Base-by-base conservation (phyloP, 2,888 invertebrate species). In the Drosophila gaucha region DNA sequence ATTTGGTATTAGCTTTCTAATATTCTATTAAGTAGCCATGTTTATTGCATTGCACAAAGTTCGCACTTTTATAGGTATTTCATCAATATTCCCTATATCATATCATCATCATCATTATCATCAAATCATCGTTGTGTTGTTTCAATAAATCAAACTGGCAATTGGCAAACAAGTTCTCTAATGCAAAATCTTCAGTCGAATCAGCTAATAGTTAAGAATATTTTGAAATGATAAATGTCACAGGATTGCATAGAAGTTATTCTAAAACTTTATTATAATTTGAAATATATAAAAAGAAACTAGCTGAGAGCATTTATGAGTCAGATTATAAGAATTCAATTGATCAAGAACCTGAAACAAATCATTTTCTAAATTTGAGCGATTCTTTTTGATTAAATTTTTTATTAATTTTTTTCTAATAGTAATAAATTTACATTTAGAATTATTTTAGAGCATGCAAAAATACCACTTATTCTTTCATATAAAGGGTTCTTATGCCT, bases 141-240 rank as follows among this genome's bases (percentile, higher is more conserved):
- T 33, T 22, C 33, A 24, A 51, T 65, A 24, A 66, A 66, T 52
- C 66, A 55, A 26, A 6, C n/a, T 9, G 30, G 10, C 47, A 49
- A 65, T 28, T 58, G 52, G 43, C 41, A 70, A 74, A 50, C 71
- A 54, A 50, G 74, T 57, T 71, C 22, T 52, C 31, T n/a, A 12
- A 16, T 39, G 9, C 49, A 39, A 33, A 22, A 20, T 49, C 31
- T 67, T 49, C 28, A 47, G 28, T 16, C 64, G 54, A 64, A 5
- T 64, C 65, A 52, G 44, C 54, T 39, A 20, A 44, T 38, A 31
- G 10, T 18, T 12, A 10, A 24, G 14, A 33, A 52, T 39, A 51
- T 39, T 22, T 41, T 57, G 4, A 50, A 30, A 35, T 22, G 30
- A 62, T 49, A 51, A 24, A 31, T 54, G 16, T 31, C n/a, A 41